phyloP scores from a whole-genome alignment of 2,888 invertebrate species.

The Eurytoma adleriae region DNA sequence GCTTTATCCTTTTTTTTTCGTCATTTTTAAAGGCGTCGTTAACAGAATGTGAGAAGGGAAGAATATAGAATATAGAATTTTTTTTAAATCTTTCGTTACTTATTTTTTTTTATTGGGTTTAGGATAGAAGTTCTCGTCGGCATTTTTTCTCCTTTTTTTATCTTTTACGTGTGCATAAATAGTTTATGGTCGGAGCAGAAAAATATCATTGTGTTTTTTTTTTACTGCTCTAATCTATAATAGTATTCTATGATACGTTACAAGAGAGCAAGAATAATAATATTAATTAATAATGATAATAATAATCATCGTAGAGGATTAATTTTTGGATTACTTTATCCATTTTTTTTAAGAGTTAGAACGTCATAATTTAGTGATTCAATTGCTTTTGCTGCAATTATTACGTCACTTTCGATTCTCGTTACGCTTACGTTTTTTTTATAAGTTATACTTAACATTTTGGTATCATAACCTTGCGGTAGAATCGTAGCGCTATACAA shows the following conservation, averaged over 20 bases:
- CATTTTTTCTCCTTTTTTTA: conserved; percentile 11
- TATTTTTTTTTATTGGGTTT: not conserved
- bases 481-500: conserved; percentile 51
- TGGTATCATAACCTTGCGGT: conserved; percentile 35
- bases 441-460: conserved; percentile 4
- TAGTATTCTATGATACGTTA: conserved; percentile 66
- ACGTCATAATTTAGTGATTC: conserved; percentile 46
- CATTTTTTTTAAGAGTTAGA: conserved; percentile 58
- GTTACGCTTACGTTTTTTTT: not conserved
- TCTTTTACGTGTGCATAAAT: conserved; percentile 59
- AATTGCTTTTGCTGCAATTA: conserved; percentile 20
- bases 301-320: conserved; percentile 63
- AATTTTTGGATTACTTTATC: conserved; percentile 59
- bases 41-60: conserved; percentile 45
- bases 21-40: not conserved
- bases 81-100: conserved; percentile 23
- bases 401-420: conserved; percentile 17
- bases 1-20: conserved; percentile 8
- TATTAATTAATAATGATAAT: conserved; percentile 59
- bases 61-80: conserved; percentile 20
- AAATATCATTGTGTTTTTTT: conserved; percentile 60
- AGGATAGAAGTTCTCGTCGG: conserved; percentile 31
- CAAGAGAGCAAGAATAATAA: conserved; percentile 65
- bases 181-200: conserved; percentile 60
- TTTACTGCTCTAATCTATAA: conserved; percentile 66